Evolutionary conservation across 2,797 vertebrate genomes (phyloP).

Genomic region (Okamejei kenojei): DNA sequence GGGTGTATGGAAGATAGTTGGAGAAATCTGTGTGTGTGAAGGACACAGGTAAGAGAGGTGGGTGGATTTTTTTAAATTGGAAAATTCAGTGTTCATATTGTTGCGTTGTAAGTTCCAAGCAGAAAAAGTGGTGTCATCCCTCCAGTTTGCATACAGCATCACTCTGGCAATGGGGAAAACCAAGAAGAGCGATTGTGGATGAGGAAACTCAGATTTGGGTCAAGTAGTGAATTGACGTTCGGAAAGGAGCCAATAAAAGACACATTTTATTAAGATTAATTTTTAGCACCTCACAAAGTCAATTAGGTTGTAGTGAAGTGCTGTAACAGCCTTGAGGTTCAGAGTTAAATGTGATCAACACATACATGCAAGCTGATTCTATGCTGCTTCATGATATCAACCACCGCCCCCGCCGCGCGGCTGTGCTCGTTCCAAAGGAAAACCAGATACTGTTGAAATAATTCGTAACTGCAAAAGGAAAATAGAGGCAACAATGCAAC

Average conservation of each 20-base stretch:
- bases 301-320: background rate
- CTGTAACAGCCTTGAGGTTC: background rate
- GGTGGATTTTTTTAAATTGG: too few relatives aligned
- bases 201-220: background rate
- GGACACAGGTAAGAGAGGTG: too few relatives aligned
- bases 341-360: background rate
- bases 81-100: too few relatives aligned
- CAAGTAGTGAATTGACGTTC: background rate
- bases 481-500: background rate
- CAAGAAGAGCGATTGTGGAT: background rate
- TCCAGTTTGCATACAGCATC: too few relatives aligned
- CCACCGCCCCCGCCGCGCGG: too few relatives aligned
- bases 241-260: background rate
- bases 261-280: background rate
- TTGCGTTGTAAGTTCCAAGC: too few relatives aligned
- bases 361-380: background rate
- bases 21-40: too few relatives aligned
- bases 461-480: background rate
- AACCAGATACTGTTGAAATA: background rate
- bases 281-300: background rate
- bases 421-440: too few relatives aligned
- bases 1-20: too few relatives aligned
- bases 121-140: too few relatives aligned
- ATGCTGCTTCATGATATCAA: background rate
- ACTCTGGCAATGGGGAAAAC: too few relatives aligned